These are phyloP conservation scores for Calidris pygmaea DNA, from an alignment of 2,113 vertebrate genomes.

Conservation along the genomic window DNA sequence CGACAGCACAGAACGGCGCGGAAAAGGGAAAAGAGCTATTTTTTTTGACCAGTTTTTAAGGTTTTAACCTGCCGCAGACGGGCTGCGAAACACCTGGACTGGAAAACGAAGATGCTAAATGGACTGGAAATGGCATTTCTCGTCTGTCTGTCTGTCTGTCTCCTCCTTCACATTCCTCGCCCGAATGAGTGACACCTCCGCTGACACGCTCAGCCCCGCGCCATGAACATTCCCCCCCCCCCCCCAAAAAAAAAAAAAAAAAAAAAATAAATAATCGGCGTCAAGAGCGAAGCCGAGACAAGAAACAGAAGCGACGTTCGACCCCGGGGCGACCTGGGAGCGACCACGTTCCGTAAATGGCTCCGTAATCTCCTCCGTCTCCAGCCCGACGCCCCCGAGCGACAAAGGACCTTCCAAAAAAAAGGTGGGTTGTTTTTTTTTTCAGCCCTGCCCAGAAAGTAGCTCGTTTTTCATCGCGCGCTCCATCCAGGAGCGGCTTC, in stretches of 20 bases:
- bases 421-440: too few relatives aligned
- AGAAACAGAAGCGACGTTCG: neutral
- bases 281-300: neutral
- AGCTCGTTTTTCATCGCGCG: accelerated
- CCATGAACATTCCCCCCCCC: neutral
- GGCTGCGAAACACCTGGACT: neutral
- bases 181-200: neutral
- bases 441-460: neutral
- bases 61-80: accelerated
- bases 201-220: neutral
- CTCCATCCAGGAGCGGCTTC: neutral
- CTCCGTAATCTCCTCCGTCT: neutral
- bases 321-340: neutral
- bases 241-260: too few relatives aligned
- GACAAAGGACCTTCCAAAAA: accelerated
- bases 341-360: neutral
- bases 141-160: neutral
- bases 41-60: neutral
- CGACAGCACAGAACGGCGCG: accelerated
- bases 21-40: neutral
- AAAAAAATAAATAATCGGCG: too few relatives aligned
- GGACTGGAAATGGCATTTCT: neutral
- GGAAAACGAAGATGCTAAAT: neutral
- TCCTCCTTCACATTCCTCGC: neutral
- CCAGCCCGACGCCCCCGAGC: neutral